Evolutionary conservation across 2,797 vertebrate species (phyloP).

Genomic region (Lithobates pipiens): DNA sequence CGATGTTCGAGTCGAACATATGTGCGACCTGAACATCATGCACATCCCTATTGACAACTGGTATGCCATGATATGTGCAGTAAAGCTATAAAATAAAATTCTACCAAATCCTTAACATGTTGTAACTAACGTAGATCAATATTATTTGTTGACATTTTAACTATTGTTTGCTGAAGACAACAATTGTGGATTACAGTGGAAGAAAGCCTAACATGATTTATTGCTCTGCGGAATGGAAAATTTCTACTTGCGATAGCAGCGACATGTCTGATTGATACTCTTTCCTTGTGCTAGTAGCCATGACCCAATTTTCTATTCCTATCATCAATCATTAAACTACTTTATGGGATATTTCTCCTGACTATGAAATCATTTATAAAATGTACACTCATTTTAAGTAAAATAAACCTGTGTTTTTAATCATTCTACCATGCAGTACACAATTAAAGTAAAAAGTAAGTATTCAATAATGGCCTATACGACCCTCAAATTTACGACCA

Average conservation of each 20-base stretch:
- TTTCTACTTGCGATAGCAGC: slow-evolving; percentile 7
- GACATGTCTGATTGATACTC: slow-evolving; percentile 50
- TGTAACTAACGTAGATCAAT: slow-evolving; percentile 8
- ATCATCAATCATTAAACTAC: slow-evolving; percentile 45
- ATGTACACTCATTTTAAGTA: slow-evolving; percentile 1
- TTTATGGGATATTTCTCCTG: slow-evolving; percentile 18
- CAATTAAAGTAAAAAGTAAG: background rate
- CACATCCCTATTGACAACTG: background rate
- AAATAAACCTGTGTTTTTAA: background rate
- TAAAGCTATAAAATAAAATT: background rate
- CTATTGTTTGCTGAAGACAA: slow-evolving; percentile 34
- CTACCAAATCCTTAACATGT: background rate
- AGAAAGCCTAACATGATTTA: slow-evolving; percentile 49
- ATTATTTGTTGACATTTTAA: slow-evolving; percentile 22
- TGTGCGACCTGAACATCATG: too few relatives aligned
- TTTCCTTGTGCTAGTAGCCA: slow-evolving; percentile 15
- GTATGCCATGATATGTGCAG: background rate
- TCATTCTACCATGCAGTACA: background rate
- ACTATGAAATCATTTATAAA: slow-evolving; percentile 24
- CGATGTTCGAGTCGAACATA: too few relatives aligned
- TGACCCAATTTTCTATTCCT: slow-evolving; percentile 49
- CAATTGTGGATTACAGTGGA: slow-evolving; percentile 43
- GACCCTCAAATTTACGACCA: too few relatives aligned
- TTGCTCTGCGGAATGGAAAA: slow-evolving; percentile 26
- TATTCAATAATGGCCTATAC: background rate